These are phyloP conservation scores for Heteractis magnifica DNA, from an alignment of 92 coral and sea anemone genomes.

Conservation along the genomic window DNA sequence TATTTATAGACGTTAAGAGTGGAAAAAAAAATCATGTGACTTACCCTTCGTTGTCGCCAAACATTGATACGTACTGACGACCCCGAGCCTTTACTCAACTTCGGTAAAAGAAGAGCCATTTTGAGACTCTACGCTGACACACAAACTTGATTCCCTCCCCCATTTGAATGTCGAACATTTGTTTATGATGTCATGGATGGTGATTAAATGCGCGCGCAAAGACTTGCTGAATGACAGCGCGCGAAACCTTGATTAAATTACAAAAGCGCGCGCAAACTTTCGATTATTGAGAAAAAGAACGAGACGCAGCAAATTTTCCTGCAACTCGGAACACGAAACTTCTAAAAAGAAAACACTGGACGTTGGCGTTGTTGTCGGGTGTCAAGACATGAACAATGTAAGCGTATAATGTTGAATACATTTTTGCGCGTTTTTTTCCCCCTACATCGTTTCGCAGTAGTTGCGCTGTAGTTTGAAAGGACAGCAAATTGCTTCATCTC, in stretches of 20 bases:
- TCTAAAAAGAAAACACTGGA: too few species aligned
- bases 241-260: neutral
- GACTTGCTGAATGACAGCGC: neutral
- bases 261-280: neutral
- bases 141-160: neutral
- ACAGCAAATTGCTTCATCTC: too few species aligned
- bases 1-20: too few species aligned
- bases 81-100: constrained; percentile 6
- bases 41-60: constrained; percentile 41
- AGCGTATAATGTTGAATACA: too few species aligned
- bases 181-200: constrained; percentile 26
- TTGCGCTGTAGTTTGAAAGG: too few species aligned
- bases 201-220: neutral
- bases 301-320: too few species aligned
- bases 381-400: too few species aligned
- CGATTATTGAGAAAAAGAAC: neutral
- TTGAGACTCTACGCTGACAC: neutral
- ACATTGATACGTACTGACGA: constrained; percentile 9
- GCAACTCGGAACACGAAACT: too few species aligned
- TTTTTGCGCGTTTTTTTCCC: too few species aligned
- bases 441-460: too few species aligned
- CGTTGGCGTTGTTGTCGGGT: too few species aligned
- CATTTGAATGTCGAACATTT: neutral
- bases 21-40: neutral
- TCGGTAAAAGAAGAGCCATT: constrained; percentile 23